A percentile compares a stretch with the other conserved stretches of the same genome.
Conservation (phyloP, 2,113 vertebrate species). For the Poecilia latipinna region DNA sequence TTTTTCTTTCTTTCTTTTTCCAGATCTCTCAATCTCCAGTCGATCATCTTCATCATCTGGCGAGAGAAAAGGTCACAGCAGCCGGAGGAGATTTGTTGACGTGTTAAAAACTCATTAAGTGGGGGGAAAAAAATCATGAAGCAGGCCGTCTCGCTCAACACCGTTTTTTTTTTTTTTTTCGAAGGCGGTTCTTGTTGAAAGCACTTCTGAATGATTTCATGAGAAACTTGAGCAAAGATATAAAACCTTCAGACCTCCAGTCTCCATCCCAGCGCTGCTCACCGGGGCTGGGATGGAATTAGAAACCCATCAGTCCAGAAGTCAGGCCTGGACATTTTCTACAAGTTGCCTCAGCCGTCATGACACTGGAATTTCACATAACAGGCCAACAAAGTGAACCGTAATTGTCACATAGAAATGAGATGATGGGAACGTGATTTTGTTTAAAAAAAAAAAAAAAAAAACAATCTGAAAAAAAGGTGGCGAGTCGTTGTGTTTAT, state of each 20-base stretch:
- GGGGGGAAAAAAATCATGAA: neutral
- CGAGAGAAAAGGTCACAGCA: conserved; percentile 29
- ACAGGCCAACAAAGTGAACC: no score
- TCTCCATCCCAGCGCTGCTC: neutral
- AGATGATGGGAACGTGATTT: neutral
- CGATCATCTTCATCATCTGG: conserved; percentile 10
- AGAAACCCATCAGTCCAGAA: neutral
- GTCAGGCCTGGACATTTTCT: neutral
- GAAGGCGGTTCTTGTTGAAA: conserved; percentile 18
- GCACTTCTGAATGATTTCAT: conserved; percentile 6
- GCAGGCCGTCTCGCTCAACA: conserved; percentile 6
- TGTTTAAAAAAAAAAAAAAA: no score
- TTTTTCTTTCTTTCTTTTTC: no score
- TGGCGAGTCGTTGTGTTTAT: no score
- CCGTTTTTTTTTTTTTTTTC: neutral
- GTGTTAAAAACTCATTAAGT: conserved; percentile 34
- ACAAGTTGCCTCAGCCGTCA: neutral
- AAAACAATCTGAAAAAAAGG: no score
- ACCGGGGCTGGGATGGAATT: neutral
- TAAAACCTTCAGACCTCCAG: neutral
- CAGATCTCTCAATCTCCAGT: conserved; percentile 1
- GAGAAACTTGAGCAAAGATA: conserved; percentile 24
- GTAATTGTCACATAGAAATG: neutral
- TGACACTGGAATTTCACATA: neutral
- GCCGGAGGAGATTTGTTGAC: conserved; percentile 39